phyloP scores from a whole-genome alignment of 2,888 invertebrate species.

The Cyaniris semiargus region DNA sequence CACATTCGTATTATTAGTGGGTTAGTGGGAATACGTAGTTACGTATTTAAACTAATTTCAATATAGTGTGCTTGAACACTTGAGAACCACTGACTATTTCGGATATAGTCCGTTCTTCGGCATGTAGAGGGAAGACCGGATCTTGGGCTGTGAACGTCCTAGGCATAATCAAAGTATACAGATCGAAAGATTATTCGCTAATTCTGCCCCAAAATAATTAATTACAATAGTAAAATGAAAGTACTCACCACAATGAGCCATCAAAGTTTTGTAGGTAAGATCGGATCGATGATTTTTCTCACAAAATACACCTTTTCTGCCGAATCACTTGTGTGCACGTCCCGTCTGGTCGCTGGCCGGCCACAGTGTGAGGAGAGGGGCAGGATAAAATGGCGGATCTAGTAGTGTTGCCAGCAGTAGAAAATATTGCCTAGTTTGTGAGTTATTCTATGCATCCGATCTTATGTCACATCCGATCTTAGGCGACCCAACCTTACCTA shows the following conservation, averaged over 20 bases:
- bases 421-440: conserved; percentile 2
- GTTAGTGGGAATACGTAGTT: conserved; percentile 5
- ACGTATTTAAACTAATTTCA: conserved; percentile 9
- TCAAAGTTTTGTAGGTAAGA: conserved; percentile 3
- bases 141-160: neutral
- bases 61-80: too few species aligned
- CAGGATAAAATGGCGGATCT: neutral
- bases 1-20: too few species aligned
- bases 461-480: conserved; percentile 1
- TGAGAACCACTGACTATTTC: too few species aligned
- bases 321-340: neutral
- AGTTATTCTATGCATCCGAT: conserved; percentile 22
- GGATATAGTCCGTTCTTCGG: too few species aligned
- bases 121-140: conserved; percentile 8
- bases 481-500: too few species aligned
- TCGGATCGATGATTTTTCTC: conserved; percentile 10
- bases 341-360: too few species aligned
- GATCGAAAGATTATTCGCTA: neutral
- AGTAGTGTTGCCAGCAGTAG: conserved; percentile 11
- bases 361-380: neutral
- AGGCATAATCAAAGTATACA: neutral
- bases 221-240: neutral
- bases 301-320: neutral
- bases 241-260: conserved; percentile 2
- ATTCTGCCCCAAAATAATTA: too few species aligned